Percentiles rank a stretch among this genome's conserved stretches.
Evolutionary conservation across 2,797 vertebrate genomes (phyloP).

Genomic region (Megaceryle alcyon): DNA sequence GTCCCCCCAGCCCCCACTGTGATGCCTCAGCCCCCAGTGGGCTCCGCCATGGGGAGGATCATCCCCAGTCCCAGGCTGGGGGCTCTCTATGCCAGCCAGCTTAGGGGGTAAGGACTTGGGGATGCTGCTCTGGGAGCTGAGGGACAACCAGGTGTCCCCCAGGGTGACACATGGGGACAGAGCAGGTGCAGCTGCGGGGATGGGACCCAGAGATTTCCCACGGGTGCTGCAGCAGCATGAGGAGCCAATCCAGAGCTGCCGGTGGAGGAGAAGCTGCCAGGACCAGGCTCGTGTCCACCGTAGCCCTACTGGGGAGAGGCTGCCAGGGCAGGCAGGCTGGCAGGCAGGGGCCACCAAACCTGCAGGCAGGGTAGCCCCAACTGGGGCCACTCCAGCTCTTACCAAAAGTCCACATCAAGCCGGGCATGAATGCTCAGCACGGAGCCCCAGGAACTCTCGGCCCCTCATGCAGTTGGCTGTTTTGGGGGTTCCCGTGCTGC

Average conservation of each 20-base stretch:
- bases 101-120: neutral
- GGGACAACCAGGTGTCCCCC: neutral
- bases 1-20: neutral
- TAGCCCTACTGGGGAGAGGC: neutral
- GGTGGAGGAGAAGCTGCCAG: neutral
- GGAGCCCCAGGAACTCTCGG: neutral
- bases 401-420: accelerated
- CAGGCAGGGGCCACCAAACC: neutral
- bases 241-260: neutral
- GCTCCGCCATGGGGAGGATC: neutral
- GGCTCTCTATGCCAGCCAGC: neutral
- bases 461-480: neutral
- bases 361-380: neutral
- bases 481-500: neutral
- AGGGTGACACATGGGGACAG: neutral
- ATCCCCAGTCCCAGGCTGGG: accelerated
- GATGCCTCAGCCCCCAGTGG: neutral
- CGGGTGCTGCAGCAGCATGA: accelerated
- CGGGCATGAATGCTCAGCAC: neutral
- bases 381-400: neutral
- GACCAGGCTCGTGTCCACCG: accelerated
- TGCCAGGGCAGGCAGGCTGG: neutral
- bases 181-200: neutral
- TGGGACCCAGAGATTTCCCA: neutral
- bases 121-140: neutral